phyloP scores from a whole-genome alignment of 2,797 vertebrate genomes.

The Pseudochirops cupreus region DNA sequence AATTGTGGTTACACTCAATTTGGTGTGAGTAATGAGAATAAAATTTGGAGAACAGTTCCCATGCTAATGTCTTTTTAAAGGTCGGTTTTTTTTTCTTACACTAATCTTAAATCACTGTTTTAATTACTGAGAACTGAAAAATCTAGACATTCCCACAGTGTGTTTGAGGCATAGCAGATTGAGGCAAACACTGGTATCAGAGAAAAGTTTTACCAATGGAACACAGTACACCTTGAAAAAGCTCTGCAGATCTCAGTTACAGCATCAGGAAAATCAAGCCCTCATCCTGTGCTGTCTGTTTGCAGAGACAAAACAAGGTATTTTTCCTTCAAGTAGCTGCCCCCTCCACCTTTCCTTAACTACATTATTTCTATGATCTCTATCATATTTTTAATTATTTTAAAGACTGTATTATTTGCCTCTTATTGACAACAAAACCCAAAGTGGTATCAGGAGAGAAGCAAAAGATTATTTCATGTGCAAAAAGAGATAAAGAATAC shows the following conservation, averaged over 20 bases:
- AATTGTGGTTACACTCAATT: not conserved
- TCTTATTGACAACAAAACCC: not conserved
- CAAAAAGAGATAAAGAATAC: not conserved
- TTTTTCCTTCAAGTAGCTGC: not conserved
- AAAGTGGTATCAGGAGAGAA: not conserved
- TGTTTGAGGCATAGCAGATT: not conserved
- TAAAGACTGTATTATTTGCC: not conserved
- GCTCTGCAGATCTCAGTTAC: not conserved
- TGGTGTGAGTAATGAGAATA: not conserved
- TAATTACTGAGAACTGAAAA: conserved; percentile 4
- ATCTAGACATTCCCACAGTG: not conserved
- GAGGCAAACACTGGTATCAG: not conserved
- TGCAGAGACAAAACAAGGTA: not conserved
- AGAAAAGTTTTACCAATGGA: not conserved
- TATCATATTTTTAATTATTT: not conserved
- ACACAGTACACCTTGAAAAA: not conserved
- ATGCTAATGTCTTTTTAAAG: not conserved
- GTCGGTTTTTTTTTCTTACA: too few relatives aligned
- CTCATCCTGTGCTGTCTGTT: not conserved
- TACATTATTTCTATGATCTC: not conserved
- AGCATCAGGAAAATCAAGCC: not conserved
- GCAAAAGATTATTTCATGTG: not conserved
- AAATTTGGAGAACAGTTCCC: not conserved
- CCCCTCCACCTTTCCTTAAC: not conserved
- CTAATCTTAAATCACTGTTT: not conserved